Evolutionary conservation across 1,140 invertebrate genomes (phyloP), one percentile per base, ranked within the genome.

Genomic region (Ips nitidus): DNA sequence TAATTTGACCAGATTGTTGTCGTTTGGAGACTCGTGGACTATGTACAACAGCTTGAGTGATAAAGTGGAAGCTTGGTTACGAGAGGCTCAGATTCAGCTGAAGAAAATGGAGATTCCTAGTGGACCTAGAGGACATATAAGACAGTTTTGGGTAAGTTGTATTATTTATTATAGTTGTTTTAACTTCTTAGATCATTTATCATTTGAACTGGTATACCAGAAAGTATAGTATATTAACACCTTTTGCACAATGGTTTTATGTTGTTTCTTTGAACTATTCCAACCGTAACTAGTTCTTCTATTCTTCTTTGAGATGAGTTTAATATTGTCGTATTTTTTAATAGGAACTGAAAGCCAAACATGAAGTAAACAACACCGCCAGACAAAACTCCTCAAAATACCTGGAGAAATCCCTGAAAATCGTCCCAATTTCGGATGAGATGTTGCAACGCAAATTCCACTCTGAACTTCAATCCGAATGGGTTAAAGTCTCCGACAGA

Each of bases 331-430:
- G n/a, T 41, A 6, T 68, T 42, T 57, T 63, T 4, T 71, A 73
- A 38, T 8, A 89, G 88, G 92, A 94, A 82, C 79, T 95, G 47
- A 94, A 93, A 80, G 92, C 92, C 0, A 91, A 94, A 74, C 91
- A 92, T 75, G 92, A 94, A 83, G 87, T 93, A n/a, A 87, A 94
- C 76, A 93, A 92, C 73, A 89, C 88, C 58, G 84, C 92, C 40
- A 84, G 87, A 59, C 89, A 88, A 60, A 90, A 94, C 75, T 87
- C 89, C 0, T 85, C 85, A 37, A 82, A 86, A 37, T 87, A 88
- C 61, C 89, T 94, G 75, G 90, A 94, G 72, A 88, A 90, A 71
- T 88, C 92, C 0, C 78, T 94, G 60, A 85, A 89, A 80, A 88
- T 91, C 4, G 84, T 95, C 6, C 89, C 91, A 0, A 81, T 94